Evolutionary conservation across 2,888 invertebrate genomes (phyloP), one percentile per base, ranked within the genome.

Genomic region (Metalampra italica): DNA sequence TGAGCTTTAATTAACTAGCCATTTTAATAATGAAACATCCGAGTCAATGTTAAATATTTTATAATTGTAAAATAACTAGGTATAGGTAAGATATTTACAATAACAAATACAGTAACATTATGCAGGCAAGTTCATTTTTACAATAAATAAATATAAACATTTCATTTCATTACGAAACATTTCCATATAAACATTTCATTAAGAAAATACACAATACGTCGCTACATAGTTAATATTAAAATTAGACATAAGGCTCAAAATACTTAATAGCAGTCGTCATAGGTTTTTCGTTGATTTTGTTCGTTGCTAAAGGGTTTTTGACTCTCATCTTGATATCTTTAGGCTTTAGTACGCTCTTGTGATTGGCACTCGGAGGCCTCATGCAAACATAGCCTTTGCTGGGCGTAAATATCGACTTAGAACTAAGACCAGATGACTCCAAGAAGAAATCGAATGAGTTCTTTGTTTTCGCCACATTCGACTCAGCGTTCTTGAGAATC

Each of bases 391-490:
- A 82, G 56, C 71, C 71, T 59, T 78, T 86, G 57, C 58, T 81
- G 30, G 85, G 81, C 9, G 93, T 93, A 62, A 93, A 88, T 65
- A 95, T 93, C 41, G 94, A 94, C 80, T 95, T 95, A 56, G 94
- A 94, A 79, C 94, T 95, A 53, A 95, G 90, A 47, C 95, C 95
- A 46, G 95, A 95, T 14, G 93, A 92, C 76, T 95, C 95, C 45
- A 95, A 82, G 71, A 95, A 95, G 72, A 93, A 92, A 77, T 95
- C 95, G 65, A 95, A 95, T 14, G 91, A 77, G 34, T 87, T 83
- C 73, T 71, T 91, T 63, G 78, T 87, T 63, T 86, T 88, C 45
- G 80, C 73, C 51, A 63, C 78, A 56, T 68, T 75, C 15, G 68
- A 58, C 50, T 80, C 80, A 14, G 68, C 63, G 36, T 71, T 71